Conservation (phyloP, 2,888 invertebrate species). For the Sesia apiformis region DNA sequence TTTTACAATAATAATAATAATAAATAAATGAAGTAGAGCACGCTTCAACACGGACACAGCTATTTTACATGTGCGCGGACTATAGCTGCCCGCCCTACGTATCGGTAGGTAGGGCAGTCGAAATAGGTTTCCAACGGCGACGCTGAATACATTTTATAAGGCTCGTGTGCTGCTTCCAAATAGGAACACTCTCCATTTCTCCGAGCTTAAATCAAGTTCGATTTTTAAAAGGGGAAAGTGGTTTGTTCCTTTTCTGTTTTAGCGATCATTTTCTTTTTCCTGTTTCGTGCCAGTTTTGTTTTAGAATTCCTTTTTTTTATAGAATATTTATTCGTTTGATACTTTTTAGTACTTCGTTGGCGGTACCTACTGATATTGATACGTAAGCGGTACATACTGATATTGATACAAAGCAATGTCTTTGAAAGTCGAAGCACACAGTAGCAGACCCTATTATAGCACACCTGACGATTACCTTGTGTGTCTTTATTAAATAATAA, state of each 20-base stretch:
- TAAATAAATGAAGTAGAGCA: conserved; percentile 39
- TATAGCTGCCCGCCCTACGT: conserved; percentile 63
- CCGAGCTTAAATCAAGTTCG: conserved; percentile 31
- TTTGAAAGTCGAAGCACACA: no score
- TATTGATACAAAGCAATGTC: no score
- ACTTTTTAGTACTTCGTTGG: no score
- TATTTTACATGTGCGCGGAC: conserved; percentile 73
- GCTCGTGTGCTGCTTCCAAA: conserved; percentile 46
- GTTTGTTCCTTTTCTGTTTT: not conserved
- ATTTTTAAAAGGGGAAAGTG: conserved; percentile 9
- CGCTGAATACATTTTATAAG: conserved; percentile 60
- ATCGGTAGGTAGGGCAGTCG: conserved; percentile 58
- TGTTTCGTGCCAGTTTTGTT: not conserved
- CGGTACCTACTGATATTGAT: no score
- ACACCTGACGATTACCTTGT: no score
- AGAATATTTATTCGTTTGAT: no score
- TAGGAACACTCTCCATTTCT: conserved; percentile 38
- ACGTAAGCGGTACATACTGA: no score
- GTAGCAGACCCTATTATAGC: no score
- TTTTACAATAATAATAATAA: not conserved
- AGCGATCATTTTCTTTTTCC: not conserved
- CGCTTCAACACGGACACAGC: conserved; percentile 29
- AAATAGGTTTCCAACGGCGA: conserved; percentile 63
- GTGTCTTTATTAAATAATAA: no score
- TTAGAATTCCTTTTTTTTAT: not conserved